Evolutionary conservation across 2,113 vertebrate genomes (phyloP).

Genomic region (Coptodon bakossiorum): DNA sequence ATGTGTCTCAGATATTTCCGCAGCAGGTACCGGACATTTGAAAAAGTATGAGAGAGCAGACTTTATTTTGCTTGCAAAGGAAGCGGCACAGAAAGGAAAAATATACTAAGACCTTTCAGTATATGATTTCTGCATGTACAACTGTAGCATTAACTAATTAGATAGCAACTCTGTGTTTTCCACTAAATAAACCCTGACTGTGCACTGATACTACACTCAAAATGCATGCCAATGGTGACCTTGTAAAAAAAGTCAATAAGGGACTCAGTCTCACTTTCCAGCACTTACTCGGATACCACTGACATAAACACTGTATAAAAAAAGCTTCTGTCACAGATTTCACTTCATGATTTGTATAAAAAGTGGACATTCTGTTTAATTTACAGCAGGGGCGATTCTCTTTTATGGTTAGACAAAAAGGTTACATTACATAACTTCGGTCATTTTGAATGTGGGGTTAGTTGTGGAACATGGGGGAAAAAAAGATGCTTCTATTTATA

Average conservation of each 20-base stretch:
- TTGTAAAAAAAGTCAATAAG: not conserved
- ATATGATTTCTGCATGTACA: fast-evolving
- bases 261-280: not conserved
- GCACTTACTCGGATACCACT: not conserved
- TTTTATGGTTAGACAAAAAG: not conserved
- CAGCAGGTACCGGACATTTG: not conserved
- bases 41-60: not conserved
- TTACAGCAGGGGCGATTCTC: not conserved
- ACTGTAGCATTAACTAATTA: fast-evolving
- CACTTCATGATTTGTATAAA: not conserved
- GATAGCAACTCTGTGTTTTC: too few species aligned
- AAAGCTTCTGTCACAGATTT: not conserved
- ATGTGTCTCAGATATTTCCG: not conserved
- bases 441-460: not conserved
- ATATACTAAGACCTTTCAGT: not conserved
- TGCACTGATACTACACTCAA: not conserved
- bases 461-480: not conserved
- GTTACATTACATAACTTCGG: not conserved
- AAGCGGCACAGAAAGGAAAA: not conserved
- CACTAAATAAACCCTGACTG: too few species aligned
- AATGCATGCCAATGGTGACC: not conserved
- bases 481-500: not conserved
- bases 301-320: not conserved
- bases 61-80: not conserved
- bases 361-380: fast-evolving